Percentiles rank a stretch among this genome's conserved stretches.
phyloP scores from a whole-genome alignment of 2,113 vertebrate species.

The Odontophorus gujanensis region DNA sequence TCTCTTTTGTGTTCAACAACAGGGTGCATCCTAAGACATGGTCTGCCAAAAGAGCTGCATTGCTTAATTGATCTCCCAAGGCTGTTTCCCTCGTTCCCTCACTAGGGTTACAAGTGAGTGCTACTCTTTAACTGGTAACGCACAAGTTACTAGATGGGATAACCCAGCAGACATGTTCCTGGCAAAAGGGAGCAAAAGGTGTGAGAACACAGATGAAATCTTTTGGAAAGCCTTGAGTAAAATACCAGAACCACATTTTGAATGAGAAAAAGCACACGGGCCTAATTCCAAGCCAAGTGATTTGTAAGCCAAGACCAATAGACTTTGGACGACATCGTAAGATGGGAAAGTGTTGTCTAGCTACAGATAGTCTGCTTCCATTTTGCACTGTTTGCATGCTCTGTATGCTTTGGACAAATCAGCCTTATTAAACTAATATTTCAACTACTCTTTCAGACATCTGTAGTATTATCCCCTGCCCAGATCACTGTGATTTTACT shows the following conservation, averaged over 20 bases:
- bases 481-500: background rate
- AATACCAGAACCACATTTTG: background rate
- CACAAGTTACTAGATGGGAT: background rate
- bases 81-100: background rate
- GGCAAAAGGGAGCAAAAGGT: background rate
- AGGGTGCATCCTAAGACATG: background rate
- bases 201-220: background rate
- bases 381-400: background rate
- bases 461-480: accelerated
- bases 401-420: background rate
- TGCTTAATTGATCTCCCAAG: background rate
- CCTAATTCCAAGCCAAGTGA: background rate
- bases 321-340: background rate
- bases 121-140: background rate
- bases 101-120: background rate
- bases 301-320: background rate
- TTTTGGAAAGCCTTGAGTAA: background rate
- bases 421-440: background rate
- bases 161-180: background rate
- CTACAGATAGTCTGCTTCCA: background rate
- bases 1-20: background rate
- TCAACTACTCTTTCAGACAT: background rate
- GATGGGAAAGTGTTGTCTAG: background rate
- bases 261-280: background rate
- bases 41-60: background rate